Conservation (phyloP, 2,113 vertebrate species). For the Astatoreochromis straeleni region DNA sequence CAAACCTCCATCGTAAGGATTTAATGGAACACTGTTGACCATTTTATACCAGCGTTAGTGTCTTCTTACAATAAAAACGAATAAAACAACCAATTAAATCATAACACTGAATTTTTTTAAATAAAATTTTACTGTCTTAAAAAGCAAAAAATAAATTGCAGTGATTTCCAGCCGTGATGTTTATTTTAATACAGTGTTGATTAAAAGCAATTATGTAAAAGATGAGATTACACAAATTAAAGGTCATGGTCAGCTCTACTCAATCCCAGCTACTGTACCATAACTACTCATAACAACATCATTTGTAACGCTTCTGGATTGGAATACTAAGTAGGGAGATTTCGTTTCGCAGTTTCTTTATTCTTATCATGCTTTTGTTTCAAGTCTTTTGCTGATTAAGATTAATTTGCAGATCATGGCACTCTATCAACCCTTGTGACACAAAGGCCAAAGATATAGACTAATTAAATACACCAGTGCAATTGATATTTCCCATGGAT, state of each 20-base stretch:
- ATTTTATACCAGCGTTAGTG: background rate
- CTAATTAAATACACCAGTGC: conserved; percentile 69
- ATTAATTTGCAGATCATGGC: conserved; percentile 63
- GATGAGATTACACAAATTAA: background rate
- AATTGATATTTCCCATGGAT: conserved; percentile 66
- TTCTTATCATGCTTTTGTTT: conserved; percentile 56
- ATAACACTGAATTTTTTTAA: background rate
- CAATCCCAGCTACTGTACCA: background rate
- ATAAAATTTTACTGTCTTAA: background rate
- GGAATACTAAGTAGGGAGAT: conserved; percentile 9
- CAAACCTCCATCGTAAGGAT: background rate
- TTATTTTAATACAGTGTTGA: background rate
- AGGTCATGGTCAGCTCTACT: background rate
- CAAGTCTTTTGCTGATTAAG: conserved; percentile 66
- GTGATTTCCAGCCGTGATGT: background rate
- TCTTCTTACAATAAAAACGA: background rate
- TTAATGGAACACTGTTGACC: background rate
- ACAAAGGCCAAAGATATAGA: conserved; percentile 66
- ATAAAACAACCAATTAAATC: background rate
- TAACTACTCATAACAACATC: background rate
- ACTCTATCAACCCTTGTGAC: conserved; percentile 59
- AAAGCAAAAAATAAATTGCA: background rate
- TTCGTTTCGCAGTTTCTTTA: conserved; percentile 27
- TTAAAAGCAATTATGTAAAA: background rate
- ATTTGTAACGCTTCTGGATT: background rate